phyloP scores from a whole-genome alignment of 2,888 invertebrate species.

The Drosophila tripunctata region DNA sequence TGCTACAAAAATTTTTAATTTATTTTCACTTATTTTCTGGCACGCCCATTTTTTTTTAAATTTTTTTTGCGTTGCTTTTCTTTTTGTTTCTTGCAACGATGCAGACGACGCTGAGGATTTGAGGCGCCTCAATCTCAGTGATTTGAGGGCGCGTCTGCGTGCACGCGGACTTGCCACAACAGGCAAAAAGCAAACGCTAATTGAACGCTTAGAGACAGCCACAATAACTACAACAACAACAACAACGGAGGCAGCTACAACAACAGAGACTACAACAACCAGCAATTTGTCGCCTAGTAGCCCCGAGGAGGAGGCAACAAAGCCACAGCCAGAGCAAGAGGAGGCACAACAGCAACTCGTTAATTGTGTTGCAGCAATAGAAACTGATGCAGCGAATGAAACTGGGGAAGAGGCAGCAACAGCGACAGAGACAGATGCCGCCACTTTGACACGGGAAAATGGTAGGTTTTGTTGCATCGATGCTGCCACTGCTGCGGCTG shows the following conservation, averaged over 20 bases:
- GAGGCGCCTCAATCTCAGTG: slow-evolving; percentile 60
- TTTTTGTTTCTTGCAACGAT: slow-evolving; percentile 19
- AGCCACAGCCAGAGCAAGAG: too few relatives aligned
- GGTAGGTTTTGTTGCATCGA: slow-evolving; percentile 43
- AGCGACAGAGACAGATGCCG: neutral
- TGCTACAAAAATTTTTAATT: slow-evolving; percentile 49
- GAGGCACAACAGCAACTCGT: slow-evolving; percentile 41
- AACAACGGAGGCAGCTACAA: slow-evolving; percentile 7
- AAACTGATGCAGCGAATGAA: neutral
- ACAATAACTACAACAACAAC: slow-evolving; percentile 7
- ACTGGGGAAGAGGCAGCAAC: neutral
- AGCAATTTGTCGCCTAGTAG: slow-evolving; percentile 56
- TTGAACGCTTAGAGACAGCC: slow-evolving; percentile 68
- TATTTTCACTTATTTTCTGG: slow-evolving; percentile 46
- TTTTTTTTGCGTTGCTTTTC: slow-evolving; percentile 26
- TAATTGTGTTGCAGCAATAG: slow-evolving; percentile 35
- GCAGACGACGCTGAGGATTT: slow-evolving; percentile 40
- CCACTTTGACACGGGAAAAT: slow-evolving; percentile 24
- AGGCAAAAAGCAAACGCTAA: slow-evolving; percentile 71
- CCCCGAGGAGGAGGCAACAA: slow-evolving; percentile 17
- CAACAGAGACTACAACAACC: slow-evolving; percentile 27
- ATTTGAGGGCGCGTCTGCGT: slow-evolving; percentile 70
- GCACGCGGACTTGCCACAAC: slow-evolving; percentile 63
- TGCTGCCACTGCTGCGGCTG: slow-evolving; percentile 11
- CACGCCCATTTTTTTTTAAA: slow-evolving; percentile 51